phyloP scores from a whole-genome alignment of 2,113 vertebrate species.

The Bettongia penicillata region DNA sequence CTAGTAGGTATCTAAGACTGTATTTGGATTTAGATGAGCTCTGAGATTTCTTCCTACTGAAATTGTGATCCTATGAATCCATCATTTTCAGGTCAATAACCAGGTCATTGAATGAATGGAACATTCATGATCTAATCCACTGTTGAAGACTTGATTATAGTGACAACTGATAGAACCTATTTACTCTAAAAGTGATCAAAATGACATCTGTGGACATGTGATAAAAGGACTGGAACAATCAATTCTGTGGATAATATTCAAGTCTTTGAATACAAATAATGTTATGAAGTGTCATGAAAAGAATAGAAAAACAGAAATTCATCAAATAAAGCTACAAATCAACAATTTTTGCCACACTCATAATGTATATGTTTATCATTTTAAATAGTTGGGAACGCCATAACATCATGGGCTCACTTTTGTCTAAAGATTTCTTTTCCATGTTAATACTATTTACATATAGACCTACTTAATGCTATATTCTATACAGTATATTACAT shows the following conservation, averaged over 20 bases:
- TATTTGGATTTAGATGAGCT: background rate
- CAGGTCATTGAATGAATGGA: background rate
- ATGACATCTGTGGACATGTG: constrained; percentile 1
- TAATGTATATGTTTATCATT: background rate
- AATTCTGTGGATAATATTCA: background rate
- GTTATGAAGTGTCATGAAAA: background rate
- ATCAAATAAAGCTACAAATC: background rate
- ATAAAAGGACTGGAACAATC: background rate
- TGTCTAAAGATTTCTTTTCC: background rate
- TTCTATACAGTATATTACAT: background rate
- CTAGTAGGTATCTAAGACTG: background rate
- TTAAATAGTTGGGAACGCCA: background rate
- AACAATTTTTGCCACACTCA: constrained; percentile 12
- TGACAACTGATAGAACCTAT: constrained; percentile 20
- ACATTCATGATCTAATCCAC: constrained; percentile 20
- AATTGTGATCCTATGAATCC: background rate
- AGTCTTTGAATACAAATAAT: background rate
- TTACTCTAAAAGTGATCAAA: constrained; percentile 11
- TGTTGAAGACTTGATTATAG: background rate
- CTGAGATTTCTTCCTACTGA: background rate
- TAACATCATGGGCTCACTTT: background rate
- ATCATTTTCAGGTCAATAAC: background rate
- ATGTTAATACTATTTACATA: background rate
- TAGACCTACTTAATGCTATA: background rate
- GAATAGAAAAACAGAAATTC: constrained; percentile 8